Evolutionary conservation across 2,797 vertebrate genomes (phyloP), one percentile per base, ranked within the genome.

Genomic region (Fundulus diaphanus): DNA sequence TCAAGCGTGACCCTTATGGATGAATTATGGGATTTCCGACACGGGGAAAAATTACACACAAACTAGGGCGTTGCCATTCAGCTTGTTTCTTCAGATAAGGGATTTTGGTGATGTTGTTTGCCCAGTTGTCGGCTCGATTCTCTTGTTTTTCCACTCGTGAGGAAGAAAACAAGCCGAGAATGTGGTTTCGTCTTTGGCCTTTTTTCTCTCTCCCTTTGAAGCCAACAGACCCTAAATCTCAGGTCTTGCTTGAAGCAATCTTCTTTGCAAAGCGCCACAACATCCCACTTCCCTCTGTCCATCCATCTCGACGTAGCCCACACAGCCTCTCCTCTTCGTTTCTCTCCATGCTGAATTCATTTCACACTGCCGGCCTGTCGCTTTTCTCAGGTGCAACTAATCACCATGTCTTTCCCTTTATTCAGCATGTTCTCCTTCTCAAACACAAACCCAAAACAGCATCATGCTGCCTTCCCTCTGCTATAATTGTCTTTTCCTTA

Each of bases 201-300:
- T 76, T 84, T 76, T 76, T 82, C 75, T 76, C 85, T 76, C 78
- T 75, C 74, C 79, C 77, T 86, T 74, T 77, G 83, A 83, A 87
- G 89, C 80, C 80, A 89, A 82, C 82, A 84, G 85, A 86, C 80
- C 85, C 80, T 90, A 90, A 92, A 90, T 91, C 84, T 88, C 67
- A 9, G 68, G 63, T 78, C 78, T 81, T 87, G 81, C 54, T 66
- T 22, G 74, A 79, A 70, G 76, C 88, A 90, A 80, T 87, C 87
- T 86, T 85, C 84, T 90, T 88, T 76, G 79, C 68, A 87, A 87
- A 90, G 86, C 86, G 90, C 89, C 83, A 88, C 90, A 89, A 80
- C 85, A 87, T 78, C 78, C 74, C 77, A 70, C 68, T 78, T 86
- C 85, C 82, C 63, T 84, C 78, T 78, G 77, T 89, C 80, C 83